Conservation (phyloP, 2,113 vertebrate species). For the Mungos mungo region DNA sequence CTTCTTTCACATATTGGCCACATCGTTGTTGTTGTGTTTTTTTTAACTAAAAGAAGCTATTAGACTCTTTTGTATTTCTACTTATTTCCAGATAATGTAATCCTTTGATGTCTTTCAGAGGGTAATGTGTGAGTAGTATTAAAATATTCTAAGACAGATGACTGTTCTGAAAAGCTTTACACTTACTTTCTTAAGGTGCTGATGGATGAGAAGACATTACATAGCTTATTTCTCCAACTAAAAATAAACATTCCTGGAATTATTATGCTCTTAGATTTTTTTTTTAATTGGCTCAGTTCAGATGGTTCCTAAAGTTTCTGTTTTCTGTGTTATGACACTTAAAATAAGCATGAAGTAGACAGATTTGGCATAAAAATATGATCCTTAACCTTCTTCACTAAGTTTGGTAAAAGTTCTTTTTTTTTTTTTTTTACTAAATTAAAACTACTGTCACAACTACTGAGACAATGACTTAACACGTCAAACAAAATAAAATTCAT, state of each 20-base stretch:
- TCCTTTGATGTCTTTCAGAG: constrained; percentile 2
- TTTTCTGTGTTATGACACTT: neutral
- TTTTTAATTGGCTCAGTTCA: neutral
- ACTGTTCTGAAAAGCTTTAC: neutral
- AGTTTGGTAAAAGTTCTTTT: neutral
- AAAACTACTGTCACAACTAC: neutral
- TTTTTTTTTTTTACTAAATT: neutral
- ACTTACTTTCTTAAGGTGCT: neutral
- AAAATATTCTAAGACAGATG: neutral
- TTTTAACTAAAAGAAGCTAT: neutral
- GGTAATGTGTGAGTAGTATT: neutral
- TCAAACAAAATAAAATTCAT: neutral
- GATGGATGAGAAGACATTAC: neutral
- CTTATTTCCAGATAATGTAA: constrained; percentile 7
- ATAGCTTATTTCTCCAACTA: neutral
- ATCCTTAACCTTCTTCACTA: neutral
- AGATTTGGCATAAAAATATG: neutral
- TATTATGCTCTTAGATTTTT: neutral
- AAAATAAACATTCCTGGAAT: neutral
- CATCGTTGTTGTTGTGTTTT: neutral
- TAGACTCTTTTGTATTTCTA: neutral
- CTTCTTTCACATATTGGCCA: neutral
- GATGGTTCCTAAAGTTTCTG: neutral
- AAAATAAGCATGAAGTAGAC: neutral
- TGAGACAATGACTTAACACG: neutral